These are phyloP conservation scores for Quadroppia sp. DNA, from an alignment of 2,888 invertebrate genomes.

Conservation along the genomic window DNA sequence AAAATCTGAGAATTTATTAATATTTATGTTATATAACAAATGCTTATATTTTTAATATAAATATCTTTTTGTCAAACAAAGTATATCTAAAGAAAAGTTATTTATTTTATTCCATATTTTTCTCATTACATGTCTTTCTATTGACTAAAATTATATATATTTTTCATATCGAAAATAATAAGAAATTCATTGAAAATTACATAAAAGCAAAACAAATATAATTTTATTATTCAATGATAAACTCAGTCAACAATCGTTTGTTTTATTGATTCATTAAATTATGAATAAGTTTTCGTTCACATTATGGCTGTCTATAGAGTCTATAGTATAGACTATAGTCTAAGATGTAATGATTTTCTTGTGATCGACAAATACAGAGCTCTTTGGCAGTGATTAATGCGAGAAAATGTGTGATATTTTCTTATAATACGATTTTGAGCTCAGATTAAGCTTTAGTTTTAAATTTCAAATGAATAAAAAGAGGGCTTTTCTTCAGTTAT, in stretches of 20 bases:
- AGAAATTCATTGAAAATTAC: background rate
- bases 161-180: background rate
- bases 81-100: too few species aligned
- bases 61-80: too few species aligned
- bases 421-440: background rate
- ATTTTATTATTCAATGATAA: background rate
- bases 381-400: conserved; percentile 11
- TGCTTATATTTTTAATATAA: too few species aligned
- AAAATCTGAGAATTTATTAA: background rate
- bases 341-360: too few species aligned
- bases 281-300: background rate
- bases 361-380: conserved; percentile 3
- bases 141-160: too few species aligned
- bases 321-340: background rate
- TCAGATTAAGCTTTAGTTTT: background rate
- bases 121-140: too few species aligned
- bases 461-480: background rate
- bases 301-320: background rate
- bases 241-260: background rate
- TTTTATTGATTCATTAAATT: background rate
- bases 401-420: background rate
- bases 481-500: background rate
- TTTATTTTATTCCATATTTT: too few species aligned
- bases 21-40: background rate
- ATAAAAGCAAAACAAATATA: conserved; percentile 12